phyloP scores from a whole-genome alignment of 2,888 invertebrate genomes.

The Melanophora roralis region DNA sequence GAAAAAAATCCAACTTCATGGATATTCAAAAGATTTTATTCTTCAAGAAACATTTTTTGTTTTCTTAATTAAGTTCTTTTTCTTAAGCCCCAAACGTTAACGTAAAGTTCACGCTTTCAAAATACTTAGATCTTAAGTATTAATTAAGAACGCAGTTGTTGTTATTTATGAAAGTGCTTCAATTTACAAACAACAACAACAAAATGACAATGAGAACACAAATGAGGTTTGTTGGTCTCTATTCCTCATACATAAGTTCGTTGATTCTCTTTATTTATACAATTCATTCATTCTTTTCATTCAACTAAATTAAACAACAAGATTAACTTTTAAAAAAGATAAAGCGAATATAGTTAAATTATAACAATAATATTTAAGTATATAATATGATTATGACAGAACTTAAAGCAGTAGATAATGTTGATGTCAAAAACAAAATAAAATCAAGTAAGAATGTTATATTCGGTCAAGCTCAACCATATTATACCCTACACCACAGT shows the following conservation, averaged over 20 bases:
- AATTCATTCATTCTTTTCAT: background rate
- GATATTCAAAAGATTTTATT: too few species aligned
- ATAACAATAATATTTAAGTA: slow-evolving; percentile 9
- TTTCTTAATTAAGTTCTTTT: too few species aligned
- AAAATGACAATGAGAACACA: slow-evolving; percentile 1
- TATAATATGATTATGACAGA: background rate
- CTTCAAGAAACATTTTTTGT: too few species aligned
- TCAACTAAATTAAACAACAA: slow-evolving; percentile 35
- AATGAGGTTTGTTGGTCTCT: slow-evolving; percentile 5
- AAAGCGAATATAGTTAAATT: slow-evolving; percentile 14
- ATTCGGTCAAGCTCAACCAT: too few species aligned
- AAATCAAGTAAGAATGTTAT: background rate
- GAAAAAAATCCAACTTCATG: too few species aligned
- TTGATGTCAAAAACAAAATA: background rate
- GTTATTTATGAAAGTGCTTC: background rate
- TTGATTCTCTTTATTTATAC: background rate
- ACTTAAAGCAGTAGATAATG: slow-evolving; percentile 6
- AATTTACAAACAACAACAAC: background rate
- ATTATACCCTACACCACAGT: too few species aligned
- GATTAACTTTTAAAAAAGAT: slow-evolving; percentile 9
- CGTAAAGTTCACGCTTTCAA: background rate
- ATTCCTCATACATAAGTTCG: background rate
- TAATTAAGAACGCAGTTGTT: background rate
- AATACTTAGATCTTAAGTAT: background rate
- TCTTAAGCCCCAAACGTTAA: background rate